Conservation (phyloP, 2,113 vertebrate genomes). For the Lathamus discolor region DNA sequence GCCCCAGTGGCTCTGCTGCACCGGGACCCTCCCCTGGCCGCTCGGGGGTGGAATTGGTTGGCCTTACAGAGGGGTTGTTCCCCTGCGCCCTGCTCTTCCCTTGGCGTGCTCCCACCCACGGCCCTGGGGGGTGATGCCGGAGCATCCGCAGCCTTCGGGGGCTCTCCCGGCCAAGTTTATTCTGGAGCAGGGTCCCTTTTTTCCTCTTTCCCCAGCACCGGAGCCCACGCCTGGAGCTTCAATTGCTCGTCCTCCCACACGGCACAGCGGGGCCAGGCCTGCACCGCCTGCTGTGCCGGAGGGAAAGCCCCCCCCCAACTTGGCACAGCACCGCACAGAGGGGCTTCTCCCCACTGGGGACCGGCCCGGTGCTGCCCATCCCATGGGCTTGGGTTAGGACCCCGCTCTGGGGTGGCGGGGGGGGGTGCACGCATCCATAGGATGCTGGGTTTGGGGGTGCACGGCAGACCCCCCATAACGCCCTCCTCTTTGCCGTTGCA, state of each 20-base stretch:
- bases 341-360: no score
- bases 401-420: no score
- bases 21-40: no score
- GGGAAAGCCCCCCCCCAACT: neutral
- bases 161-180: neutral
- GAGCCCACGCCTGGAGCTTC: neutral
- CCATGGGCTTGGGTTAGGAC: neutral
- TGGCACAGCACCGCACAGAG: neutral
- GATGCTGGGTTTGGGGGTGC: neutral
- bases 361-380: neutral
- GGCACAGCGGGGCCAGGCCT: neutral
- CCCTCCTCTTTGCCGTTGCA: neutral
- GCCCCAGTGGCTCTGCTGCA: no score
- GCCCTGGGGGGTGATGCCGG: neutral
- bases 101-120: rapidly evolving
- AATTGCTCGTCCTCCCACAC: neutral
- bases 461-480: rapidly evolving
- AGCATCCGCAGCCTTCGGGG: neutral
- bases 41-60: no score
- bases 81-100: neutral
- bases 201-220: neutral
- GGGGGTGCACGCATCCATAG: rapidly evolving
- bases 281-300: neutral
- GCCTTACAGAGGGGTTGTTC: neutral
- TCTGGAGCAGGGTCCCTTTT: neutral